Base-by-base conservation (phyloP, 2,113 vertebrate genomes). In the Puntigrus tetrazona region DNA sequence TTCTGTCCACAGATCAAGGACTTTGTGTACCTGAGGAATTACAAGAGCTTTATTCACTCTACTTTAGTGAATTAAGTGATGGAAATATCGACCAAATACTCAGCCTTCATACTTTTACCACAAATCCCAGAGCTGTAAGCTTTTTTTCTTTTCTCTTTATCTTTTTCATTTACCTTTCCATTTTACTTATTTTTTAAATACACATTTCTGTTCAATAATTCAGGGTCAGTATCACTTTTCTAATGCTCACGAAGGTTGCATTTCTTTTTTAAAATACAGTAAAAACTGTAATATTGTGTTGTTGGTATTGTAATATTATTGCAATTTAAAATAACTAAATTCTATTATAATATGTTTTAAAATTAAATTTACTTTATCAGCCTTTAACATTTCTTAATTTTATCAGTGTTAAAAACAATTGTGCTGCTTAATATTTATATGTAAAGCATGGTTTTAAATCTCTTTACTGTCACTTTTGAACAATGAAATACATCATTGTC, bases 51-150 rank as follows among this genome's bases (percentile, higher is more conserved):
- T 90, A 90, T 38, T 4, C 1, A 16, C 72, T 93, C 36, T 91
- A 91, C 45, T 83, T 74, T 1, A 73, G 77, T 3, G 92, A 94
- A 86, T 27, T 91, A 81, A 91, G 89, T 0, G 76, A 91, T 31
- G 87, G 89, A 41, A 87, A 20, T 0, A 84, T 93, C 67, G 86
- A 88, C 67, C 57, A 1, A 2, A 84, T 94, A 72, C 86, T 93
- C 45, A 86, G 90, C 77, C 91, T 91, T 2, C 92, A 91, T 43
- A 89, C 87, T 0, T 27, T 90, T 78, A 85, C 87, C 85, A 83
- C 90, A 81, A 88, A 77, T 76, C 65, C 69, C 0, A 84, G 88
- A 13, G 76, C 5, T 69, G 94, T 94, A 90, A 91, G 89, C 78
- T 72, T n/a, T 50, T 43, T 27, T 27, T 8, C 10, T 4, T 14